phyloP scores from a whole-genome alignment of 1,140 invertebrate genomes.

The Drosophila funebris region DNA sequence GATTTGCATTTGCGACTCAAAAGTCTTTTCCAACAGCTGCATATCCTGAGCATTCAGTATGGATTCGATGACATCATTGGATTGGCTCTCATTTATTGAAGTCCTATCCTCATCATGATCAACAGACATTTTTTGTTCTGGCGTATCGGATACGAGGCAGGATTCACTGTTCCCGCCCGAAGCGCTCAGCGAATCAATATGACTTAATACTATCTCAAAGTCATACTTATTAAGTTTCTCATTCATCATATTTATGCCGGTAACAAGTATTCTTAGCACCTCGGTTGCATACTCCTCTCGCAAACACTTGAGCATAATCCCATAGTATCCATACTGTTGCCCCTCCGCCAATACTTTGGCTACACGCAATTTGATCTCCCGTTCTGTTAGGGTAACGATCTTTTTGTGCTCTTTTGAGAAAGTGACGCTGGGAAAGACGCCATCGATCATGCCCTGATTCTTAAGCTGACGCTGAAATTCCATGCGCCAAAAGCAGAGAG shows the following conservation, averaged over 20 bases:
- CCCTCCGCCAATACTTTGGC: conserved; percentile 88
- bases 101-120: background rate
- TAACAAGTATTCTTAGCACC: conserved; percentile 87
- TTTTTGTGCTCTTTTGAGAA: conserved; percentile 91
- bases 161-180: background rate
- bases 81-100: conserved; percentile 36
- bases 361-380: conserved; percentile 88
- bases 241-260: conserved; percentile 85
- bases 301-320: conserved; percentile 87
- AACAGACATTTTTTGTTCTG: conserved; percentile 13
- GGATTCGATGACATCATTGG: conserved; percentile 84
- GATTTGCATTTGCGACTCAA: conserved; percentile 82
- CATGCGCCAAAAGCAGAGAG: conserved; percentile 88
- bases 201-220: conserved; percentile 52
- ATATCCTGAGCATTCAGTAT: conserved; percentile 86
- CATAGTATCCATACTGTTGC: conserved; percentile 87
- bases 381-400: conserved; percentile 89
- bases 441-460: conserved; percentile 92
- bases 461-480: conserved; percentile 87
- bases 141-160: background rate
- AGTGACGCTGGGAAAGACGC: conserved; percentile 89
- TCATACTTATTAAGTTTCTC: conserved; percentile 83
- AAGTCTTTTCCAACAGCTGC: conserved; percentile 86
- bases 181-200: conserved; percentile 47
- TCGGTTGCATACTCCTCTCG: conserved; percentile 89